Percentiles rank a stretch among this genome's conserved stretches.
phyloP scores from a whole-genome alignment of 1,140 invertebrate species.

The Drosophila albomicans region DNA sequence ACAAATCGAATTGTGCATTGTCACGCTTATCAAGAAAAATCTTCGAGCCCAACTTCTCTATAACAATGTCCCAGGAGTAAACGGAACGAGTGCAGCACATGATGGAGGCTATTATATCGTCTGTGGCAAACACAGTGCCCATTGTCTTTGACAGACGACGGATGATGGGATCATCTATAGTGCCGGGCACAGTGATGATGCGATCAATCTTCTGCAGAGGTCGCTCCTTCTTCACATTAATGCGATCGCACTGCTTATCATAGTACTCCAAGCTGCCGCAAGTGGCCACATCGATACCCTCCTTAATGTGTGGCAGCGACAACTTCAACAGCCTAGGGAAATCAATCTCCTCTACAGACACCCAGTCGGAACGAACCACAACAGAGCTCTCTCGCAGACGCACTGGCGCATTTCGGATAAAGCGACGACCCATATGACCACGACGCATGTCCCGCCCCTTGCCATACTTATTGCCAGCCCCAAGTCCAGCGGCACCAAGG shows the following conservation, averaged over 20 bases:
- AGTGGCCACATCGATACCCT: slow-evolving; percentile 91
- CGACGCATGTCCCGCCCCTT: slow-evolving; percentile 86
- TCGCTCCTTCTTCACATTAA: slow-evolving; percentile 98
- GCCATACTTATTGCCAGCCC: slow-evolving; percentile 86
- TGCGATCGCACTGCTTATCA: slow-evolving; percentile 98
- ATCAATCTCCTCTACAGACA: slow-evolving; percentile 99
- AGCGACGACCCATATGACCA: slow-evolving; percentile 90
- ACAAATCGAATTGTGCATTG: slow-evolving; percentile 97
- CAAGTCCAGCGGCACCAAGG: slow-evolving; percentile 85
- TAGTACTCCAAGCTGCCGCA: slow-evolving; percentile 98
- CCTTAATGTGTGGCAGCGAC: slow-evolving; percentile 94
- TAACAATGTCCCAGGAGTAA: slow-evolving; percentile 99
- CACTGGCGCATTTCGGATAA: slow-evolving; percentile 94
- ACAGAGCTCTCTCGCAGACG: slow-evolving; percentile 99
- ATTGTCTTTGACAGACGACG: slow-evolving; percentile 95
- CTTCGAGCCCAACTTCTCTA: slow-evolving; percentile 98
- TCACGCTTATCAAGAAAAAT: slow-evolving; percentile 99
- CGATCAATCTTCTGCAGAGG: slow-evolving; percentile 96
- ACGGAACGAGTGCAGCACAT: slow-evolving; percentile 99
- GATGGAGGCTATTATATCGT: slow-evolving; percentile 98
- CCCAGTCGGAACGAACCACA: slow-evolving; percentile 97
- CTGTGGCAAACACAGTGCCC: slow-evolving; percentile 99
- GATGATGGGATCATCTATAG: slow-evolving; percentile 99
- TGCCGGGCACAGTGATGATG: slow-evolving; percentile 98
- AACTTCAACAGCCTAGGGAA: slow-evolving; percentile 97